phyloP scores from a whole-genome alignment of 2,113 vertebrate species.

The Gobiocypris rarus region DNA sequence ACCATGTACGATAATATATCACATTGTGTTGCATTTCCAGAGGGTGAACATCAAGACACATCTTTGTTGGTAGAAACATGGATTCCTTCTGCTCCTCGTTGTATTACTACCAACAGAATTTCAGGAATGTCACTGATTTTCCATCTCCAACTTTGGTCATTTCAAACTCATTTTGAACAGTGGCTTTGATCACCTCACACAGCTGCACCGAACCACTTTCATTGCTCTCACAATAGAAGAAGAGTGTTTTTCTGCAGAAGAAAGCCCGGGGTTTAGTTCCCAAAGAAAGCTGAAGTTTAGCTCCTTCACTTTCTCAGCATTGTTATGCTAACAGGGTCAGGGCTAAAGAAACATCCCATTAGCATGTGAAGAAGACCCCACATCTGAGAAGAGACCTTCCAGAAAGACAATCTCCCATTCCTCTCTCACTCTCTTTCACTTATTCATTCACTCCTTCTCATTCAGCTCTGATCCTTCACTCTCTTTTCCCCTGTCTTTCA shows the following conservation, averaged over 20 bases:
- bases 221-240: slow-evolving; percentile 73
- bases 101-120: slow-evolving; percentile 28
- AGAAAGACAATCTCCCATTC: slow-evolving; percentile 79
- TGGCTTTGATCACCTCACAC: slow-evolving; percentile 78
- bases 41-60: slow-evolving; percentile 61
- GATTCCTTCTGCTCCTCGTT: slow-evolving; percentile 48
- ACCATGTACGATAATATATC: slow-evolving; percentile 27
- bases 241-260: slow-evolving; percentile 76
- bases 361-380: slow-evolving; percentile 84
- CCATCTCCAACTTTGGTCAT: slow-evolving; percentile 68
- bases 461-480: slow-evolving; percentile 69
- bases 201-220: slow-evolving; percentile 74
- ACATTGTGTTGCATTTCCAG: slow-evolving; percentile 21
- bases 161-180: slow-evolving; percentile 77
- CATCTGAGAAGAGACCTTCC: slow-evolving; percentile 80
- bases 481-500: slow-evolving; percentile 66
- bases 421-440: slow-evolving; percentile 69
- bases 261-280: slow-evolving; percentile 78
- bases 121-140: slow-evolving; percentile 56
- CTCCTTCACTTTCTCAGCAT: slow-evolving; percentile 80
- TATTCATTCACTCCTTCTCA: slow-evolving; percentile 73
- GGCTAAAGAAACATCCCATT: slow-evolving; percentile 77
- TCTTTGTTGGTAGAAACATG: slow-evolving; percentile 3
- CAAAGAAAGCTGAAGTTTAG: slow-evolving; percentile 82
- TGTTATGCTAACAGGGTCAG: slow-evolving; percentile 81